Percentiles rank a stretch among this genome's conserved stretches.
Conservation (phyloP, 1,140 invertebrate species). For the Philotrypesis tridentata region DNA sequence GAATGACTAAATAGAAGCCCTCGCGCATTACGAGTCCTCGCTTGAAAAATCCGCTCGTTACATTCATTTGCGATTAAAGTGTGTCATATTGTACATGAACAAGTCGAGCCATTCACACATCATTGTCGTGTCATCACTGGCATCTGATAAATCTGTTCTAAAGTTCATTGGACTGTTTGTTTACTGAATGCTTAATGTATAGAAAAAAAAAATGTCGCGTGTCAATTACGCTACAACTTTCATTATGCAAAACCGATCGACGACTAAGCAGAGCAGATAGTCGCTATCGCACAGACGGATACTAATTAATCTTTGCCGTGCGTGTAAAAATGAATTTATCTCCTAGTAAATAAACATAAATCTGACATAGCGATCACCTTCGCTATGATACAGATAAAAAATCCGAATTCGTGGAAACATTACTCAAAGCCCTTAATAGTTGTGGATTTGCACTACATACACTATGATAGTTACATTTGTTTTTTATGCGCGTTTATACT, state of each 20-base stretch:
- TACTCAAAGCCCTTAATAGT: too few species aligned
- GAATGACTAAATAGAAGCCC: not conserved
- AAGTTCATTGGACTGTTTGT: conserved; percentile 20
- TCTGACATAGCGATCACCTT: too few species aligned
- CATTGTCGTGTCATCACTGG: not conserved
- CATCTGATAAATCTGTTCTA: not conserved
- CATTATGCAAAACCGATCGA: not conserved
- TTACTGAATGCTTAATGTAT: not conserved
- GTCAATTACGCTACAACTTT: not conserved
- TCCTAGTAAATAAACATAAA: not conserved
- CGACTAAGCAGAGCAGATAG: not conserved
- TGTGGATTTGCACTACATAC: too few species aligned
- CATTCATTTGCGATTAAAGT: not conserved
- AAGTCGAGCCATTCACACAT: not conserved
- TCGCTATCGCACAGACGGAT: not conserved
- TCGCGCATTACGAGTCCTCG: not conserved
- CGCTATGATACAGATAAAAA: too few species aligned
- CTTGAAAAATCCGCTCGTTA: not conserved
- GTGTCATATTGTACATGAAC: not conserved
- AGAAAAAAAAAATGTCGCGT: not conserved
- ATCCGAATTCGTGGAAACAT: too few species aligned
- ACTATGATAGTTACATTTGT: too few species aligned
- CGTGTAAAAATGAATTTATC: not conserved
- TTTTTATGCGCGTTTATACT: too few species aligned
- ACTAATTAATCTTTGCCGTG: not conserved